A percentile compares a stretch with the other conserved stretches of the same genome.
Evolutionary conservation across 2,888 invertebrate species (phyloP).

Genomic region (Galerucella nymphaeae): DNA sequence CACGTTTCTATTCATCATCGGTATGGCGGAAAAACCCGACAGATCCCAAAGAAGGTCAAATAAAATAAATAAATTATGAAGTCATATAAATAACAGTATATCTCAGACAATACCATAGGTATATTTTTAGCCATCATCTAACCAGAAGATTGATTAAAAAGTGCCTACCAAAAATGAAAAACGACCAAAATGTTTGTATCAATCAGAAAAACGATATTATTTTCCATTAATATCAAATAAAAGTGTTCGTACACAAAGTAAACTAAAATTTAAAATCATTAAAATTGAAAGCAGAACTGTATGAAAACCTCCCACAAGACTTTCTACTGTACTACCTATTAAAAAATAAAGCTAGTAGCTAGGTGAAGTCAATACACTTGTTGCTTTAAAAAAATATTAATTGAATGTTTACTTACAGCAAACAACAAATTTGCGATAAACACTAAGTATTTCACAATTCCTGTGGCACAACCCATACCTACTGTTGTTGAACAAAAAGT

Average conservation of each 20-base stretch:
- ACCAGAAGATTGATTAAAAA: neutral
- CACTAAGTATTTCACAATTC: constrained; percentile 62
- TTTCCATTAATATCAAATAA: neutral
- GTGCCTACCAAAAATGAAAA: no score
- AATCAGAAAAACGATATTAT: no score
- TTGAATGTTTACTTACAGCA: constrained; percentile 73
- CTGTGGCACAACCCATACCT: constrained; percentile 64
- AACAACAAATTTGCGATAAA: constrained; percentile 70
- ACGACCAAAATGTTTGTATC: no score
- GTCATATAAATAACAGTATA: neutral
- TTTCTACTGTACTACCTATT: constrained; percentile 3
- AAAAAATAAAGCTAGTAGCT: neutral
- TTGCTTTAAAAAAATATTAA: constrained; percentile 34
- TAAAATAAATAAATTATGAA: constrained; percentile 2
- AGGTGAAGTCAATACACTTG: constrained; percentile 38
- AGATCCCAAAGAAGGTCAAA: neutral
- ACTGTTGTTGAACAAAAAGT: constrained; percentile 29
- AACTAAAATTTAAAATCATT: no score
- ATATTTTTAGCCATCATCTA: neutral
- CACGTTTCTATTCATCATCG: constrained; percentile 5
- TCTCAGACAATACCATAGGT: neutral
- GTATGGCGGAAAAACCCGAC: constrained; percentile 1
- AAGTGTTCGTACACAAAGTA: neutral
- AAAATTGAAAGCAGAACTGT: no score
- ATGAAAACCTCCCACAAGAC: neutral